Evolutionary conservation across 2,113 vertebrate species (phyloP).

Genomic region (Mastomys coucha): DNA sequence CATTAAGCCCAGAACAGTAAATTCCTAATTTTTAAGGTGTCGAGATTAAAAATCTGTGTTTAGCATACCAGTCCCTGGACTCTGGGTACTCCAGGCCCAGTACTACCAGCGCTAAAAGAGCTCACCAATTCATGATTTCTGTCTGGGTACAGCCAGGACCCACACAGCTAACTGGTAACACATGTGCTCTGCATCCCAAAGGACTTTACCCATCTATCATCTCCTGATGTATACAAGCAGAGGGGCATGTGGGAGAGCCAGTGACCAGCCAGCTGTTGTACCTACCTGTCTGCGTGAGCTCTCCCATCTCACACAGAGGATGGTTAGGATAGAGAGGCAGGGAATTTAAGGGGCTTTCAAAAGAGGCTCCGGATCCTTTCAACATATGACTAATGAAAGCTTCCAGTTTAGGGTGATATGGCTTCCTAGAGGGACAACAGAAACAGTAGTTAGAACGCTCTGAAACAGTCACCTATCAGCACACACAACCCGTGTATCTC

Average conservation of each 20-base stretch:
- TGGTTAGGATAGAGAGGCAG: conserved; percentile 95
- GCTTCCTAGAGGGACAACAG: conserved; percentile 88
- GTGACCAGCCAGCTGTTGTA: accelerated
- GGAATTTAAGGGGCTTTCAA: conserved; percentile 92
- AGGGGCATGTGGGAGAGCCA: accelerated
- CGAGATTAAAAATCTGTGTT: not conserved
- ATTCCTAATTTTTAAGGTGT: not conserved
- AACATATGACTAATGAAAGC: conserved; percentile 94
- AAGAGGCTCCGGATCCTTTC: conserved; percentile 89
- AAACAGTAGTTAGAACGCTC: not conserved
- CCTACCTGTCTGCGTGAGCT: conserved; percentile 97
- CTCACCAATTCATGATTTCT: not conserved
- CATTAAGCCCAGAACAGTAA: not conserved
- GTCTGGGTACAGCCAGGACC: not conserved
- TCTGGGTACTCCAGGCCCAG: not conserved
- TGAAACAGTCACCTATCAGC: not conserved
- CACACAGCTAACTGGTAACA: not conserved
- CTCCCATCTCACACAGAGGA: conserved; percentile 95
- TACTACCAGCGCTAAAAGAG: not conserved
- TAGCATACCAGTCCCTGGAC: not conserved
- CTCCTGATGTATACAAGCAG: accelerated
- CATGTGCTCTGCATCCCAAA: accelerated
- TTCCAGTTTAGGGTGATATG: conserved; percentile 93
- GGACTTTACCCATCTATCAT: accelerated
- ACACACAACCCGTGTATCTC: not conserved